These are phyloP conservation scores for Apoda limacodes DNA, from an alignment of 2,888 invertebrate species.

Conservation along the genomic window DNA sequence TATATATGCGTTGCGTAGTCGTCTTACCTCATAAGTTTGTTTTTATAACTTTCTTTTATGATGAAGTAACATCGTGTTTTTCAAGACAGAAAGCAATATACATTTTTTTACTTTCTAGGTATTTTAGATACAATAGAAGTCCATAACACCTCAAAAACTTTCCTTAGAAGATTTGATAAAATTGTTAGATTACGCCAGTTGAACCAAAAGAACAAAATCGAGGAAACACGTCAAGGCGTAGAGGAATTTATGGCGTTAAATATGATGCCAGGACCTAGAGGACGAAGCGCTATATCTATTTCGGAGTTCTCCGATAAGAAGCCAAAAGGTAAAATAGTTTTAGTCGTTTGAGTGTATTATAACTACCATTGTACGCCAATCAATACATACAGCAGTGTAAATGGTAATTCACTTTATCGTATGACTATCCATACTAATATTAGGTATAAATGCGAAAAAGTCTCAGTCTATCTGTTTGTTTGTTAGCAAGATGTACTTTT, in stretches of 20 bases:
- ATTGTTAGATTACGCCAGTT: slow-evolving; percentile 61
- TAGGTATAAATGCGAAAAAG: too few species aligned
- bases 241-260: slow-evolving; percentile 56
- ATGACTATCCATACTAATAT: too few species aligned
- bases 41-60: too few species aligned
- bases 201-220: slow-evolving; percentile 42
- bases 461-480: neutral
- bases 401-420: too few species aligned
- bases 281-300: slow-evolving; percentile 39
- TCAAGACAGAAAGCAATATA: too few species aligned
- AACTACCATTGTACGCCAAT: too few species aligned
- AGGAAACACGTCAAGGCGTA: slow-evolving; percentile 30
- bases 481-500: too few species aligned
- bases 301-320: slow-evolving; percentile 35
- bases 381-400: too few species aligned
- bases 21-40: too few species aligned
- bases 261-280: slow-evolving; percentile 44
- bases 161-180: slow-evolving; percentile 73
- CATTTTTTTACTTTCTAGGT: too few species aligned
- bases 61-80: too few species aligned
- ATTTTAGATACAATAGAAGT: slow-evolving; percentile 71
- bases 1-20: too few species aligned
- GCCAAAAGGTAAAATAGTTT: slow-evolving; percentile 32
- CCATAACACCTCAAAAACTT: slow-evolving; percentile 68
- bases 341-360: neutral